A percentile compares a stretch with the other conserved stretches of the same genome.
phyloP scores from a whole-genome alignment of 2,888 invertebrate species.

The Cenopis cana region DNA sequence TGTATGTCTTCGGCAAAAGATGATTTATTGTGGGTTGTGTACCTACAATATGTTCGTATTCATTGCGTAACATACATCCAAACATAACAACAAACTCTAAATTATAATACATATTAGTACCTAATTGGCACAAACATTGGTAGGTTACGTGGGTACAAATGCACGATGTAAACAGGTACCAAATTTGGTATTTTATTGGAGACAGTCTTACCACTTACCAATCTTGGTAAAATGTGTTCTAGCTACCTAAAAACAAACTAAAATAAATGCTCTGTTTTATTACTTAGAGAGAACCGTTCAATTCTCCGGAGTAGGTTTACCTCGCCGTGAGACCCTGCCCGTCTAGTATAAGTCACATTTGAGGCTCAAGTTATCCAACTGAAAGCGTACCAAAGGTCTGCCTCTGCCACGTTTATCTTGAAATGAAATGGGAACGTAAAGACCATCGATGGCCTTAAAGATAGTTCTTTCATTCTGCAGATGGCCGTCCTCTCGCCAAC shows the following conservation, averaged over 20 bases:
- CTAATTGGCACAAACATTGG: neutral
- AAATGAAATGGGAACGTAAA: constrained; percentile 46
- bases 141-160: neutral
- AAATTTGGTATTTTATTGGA: neutral
- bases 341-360: constrained; percentile 42
- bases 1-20: no score
- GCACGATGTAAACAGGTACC: neutral
- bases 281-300: constrained; percentile 35
- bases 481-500: constrained; percentile 46
- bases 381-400: constrained; percentile 46
- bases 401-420: constrained; percentile 46
- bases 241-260: neutral
- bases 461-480: constrained; percentile 47
- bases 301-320: constrained; percentile 38
- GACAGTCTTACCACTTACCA: neutral
- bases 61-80: no score
- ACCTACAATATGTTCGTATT: no score
- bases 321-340: constrained; percentile 13
- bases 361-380: constrained; percentile 46
- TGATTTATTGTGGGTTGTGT: no score
- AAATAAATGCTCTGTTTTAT: constrained; percentile 16
- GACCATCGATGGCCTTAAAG: constrained; percentile 46
- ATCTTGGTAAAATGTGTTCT: neutral
- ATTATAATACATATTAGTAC: no score
- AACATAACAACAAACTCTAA: no score